Conservation (phyloP, 2,888 invertebrate species). For the Cinara cedri region DNA sequence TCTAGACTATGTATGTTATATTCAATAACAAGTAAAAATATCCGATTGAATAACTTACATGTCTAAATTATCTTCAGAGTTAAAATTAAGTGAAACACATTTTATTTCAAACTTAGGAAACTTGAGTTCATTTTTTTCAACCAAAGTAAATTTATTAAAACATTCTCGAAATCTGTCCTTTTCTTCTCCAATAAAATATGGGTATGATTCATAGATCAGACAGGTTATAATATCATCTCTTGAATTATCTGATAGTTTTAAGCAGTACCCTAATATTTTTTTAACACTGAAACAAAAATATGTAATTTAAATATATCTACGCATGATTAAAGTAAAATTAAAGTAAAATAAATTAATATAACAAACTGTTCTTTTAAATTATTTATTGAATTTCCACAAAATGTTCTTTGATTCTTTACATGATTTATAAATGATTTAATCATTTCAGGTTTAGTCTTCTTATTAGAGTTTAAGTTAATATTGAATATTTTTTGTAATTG, state of each 20-base stretch:
- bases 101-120: conserved; percentile 50
- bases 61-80: conserved; percentile 63
- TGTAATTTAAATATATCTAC: not conserved
- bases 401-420: conserved; percentile 36
- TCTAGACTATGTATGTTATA: not conserved
- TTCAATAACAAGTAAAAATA: not conserved
- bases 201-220: conserved; percentile 65
- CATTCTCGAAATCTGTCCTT: conserved; percentile 64
- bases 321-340: not conserved
- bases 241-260: conserved; percentile 63
- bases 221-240: conserved; percentile 63
- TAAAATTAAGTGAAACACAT: conserved; percentile 62
- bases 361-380: conserved; percentile 51
- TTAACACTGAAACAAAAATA: conserved; percentile 63
- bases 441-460: conserved; percentile 62
- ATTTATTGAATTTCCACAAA: conserved; percentile 37
- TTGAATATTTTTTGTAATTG: conserved; percentile 64
- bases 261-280: conserved; percentile 63
- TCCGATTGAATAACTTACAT: conserved; percentile 62
- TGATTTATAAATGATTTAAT: conserved; percentile 61
- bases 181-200: conserved; percentile 64
- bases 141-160: conserved; percentile 60
- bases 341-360: not conserved
- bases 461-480: conserved; percentile 38
- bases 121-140: conserved; percentile 25